Percentiles rank a stretch among this genome's conserved stretches.
These are phyloP conservation scores for Sebastes nivosus DNA, from an alignment of 2,797 vertebrate genomes.

Conservation along the genomic window DNA sequence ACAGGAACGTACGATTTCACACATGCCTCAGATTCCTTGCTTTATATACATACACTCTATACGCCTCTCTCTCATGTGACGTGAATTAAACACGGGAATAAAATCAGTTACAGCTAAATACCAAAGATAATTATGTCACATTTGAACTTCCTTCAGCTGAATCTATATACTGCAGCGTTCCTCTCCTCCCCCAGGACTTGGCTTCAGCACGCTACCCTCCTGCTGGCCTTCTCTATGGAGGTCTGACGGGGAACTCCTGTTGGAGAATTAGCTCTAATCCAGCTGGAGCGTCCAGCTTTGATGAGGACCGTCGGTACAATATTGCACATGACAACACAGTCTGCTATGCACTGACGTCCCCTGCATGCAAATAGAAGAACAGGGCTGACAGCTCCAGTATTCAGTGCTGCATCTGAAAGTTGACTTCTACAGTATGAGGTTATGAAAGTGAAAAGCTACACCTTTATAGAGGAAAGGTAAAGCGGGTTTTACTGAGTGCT, in stretches of 20 bases:
- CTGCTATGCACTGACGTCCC: constrained; percentile 12
- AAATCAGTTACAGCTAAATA: background rate
- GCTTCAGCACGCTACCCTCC: constrained; percentile 15
- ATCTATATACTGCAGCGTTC: background rate
- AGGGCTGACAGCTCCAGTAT: constrained; percentile 17
- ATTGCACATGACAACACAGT: constrained; percentile 24
- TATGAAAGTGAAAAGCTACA: background rate
- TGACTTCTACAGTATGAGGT: background rate
- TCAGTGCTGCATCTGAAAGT: constrained; percentile 23
- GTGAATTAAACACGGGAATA: background rate
- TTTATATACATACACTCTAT: background rate
- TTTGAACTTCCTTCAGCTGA: background rate
- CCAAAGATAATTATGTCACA: constrained; percentile 7
- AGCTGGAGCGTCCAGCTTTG: constrained; percentile 13
- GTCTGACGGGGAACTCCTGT: constrained; percentile 9
- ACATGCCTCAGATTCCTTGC: background rate
- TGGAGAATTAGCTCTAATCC: constrained; percentile 31
- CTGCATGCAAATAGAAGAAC: constrained; percentile 30
- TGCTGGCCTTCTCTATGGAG: constrained; percentile 11
- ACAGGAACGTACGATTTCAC: background rate
- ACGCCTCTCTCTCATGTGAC: background rate
- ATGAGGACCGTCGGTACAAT: constrained; percentile 9
- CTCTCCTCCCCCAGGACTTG: constrained; percentile 9
- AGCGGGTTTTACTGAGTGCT: background rate
- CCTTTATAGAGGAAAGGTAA: background rate